phyloP scores from a whole-genome alignment of 2,797 vertebrate genomes.

The Chelon auratus region DNA sequence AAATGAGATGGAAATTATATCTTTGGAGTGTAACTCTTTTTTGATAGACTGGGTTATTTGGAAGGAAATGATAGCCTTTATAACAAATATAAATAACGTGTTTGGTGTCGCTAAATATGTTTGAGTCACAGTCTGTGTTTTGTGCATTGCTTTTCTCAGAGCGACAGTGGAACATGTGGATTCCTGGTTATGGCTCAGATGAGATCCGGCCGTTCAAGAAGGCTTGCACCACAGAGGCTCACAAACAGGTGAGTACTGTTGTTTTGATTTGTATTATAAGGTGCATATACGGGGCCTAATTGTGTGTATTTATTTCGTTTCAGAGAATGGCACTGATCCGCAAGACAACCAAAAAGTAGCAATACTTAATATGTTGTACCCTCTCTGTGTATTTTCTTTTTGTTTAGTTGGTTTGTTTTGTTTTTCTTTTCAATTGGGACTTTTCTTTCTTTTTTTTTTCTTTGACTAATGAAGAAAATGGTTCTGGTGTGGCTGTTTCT shows the following conservation, averaged over 20 bases:
- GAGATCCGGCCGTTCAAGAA: constrained; percentile 99
- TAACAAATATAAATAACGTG: neutral
- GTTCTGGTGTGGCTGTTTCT: constrained; percentile 33
- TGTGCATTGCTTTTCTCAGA: constrained; percentile 78
- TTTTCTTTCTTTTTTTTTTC: constrained; percentile 36
- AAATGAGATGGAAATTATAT: constrained; percentile 8
- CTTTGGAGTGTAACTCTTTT: neutral
- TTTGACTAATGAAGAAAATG: constrained; percentile 27
- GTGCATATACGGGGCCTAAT: neutral
- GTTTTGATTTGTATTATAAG: neutral
- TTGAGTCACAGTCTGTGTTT: neutral
- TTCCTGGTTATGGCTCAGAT: constrained; percentile 98
- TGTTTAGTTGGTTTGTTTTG: constrained; percentile 3
- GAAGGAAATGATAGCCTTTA: neutral
- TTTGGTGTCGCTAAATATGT: neutral
- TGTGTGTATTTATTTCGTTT: constrained; percentile 58
- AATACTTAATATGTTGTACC: constrained; percentile 46
- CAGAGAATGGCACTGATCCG: constrained; percentile 99
- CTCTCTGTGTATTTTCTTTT: constrained; percentile 36
- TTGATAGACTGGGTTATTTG: neutral
- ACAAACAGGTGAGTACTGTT: constrained; percentile 92
- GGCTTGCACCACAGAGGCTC: constrained; percentile 99
- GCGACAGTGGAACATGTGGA: constrained; percentile 99
- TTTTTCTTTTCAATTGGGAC: constrained; percentile 26
- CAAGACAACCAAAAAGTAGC: constrained; percentile 99